A percentile compares a stretch with the other conserved stretches of the same genome.
These are phyloP conservation scores for Romanogobio albipinnatus DNA, from an alignment of 2,113 vertebrate genomes.

Conservation along the genomic window DNA sequence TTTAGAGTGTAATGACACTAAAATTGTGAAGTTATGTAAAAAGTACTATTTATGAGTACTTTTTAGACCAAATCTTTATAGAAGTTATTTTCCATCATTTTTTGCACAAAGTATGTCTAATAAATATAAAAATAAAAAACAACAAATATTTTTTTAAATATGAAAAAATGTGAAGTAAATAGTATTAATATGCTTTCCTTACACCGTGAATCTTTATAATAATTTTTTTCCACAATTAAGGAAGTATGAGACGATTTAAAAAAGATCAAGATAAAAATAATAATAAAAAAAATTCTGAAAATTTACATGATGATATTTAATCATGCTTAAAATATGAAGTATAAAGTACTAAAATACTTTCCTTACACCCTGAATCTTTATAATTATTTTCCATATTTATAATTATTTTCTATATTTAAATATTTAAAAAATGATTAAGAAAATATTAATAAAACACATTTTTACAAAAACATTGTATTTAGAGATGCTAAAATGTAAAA, in stretches of 20 bases:
- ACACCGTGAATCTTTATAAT: no score
- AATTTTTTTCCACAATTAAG: background rate
- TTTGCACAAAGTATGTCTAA: no score
- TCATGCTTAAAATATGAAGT: background rate
- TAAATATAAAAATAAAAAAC: no score
- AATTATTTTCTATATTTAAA: background rate
- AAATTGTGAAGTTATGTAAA: background rate
- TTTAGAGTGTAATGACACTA: no score
- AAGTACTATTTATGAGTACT: no score
- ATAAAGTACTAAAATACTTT: background rate
- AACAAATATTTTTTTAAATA: no score
- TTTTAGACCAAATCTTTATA: no score
- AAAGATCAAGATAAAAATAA: background rate
- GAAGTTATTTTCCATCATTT: no score
- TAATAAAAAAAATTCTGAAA: background rate
- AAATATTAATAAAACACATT: background rate
- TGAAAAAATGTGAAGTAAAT: no score
- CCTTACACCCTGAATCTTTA: no score
- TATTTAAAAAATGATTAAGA: background rate
- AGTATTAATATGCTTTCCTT: no score
- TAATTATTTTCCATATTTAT: background rate
- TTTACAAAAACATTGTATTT: background rate
- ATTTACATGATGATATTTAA: background rate
- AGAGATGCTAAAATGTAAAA: background rate
- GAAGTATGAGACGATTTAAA: background rate